Conservation (phyloP, 2,888 invertebrate species). For the Eupithecia exiguata region DNA sequence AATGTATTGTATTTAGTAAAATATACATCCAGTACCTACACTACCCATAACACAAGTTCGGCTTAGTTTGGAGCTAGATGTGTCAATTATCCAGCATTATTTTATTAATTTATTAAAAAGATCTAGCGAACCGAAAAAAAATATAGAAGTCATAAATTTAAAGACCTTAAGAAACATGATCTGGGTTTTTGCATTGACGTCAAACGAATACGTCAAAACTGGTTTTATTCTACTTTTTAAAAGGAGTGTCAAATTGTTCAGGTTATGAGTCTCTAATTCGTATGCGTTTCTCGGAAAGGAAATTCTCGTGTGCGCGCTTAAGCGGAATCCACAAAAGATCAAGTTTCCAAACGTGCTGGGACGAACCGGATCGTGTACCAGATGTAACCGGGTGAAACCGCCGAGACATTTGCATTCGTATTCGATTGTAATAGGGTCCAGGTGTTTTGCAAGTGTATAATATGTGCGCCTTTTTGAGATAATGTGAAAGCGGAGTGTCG, state of each 20-base stretch:
- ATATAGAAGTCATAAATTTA: neutral
- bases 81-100: no score
- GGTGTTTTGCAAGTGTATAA: neutral
- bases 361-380: constrained; percentile 35
- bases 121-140: neutral
- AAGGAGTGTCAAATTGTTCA: neutral
- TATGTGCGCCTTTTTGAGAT: neutral
- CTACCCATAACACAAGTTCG: no score
- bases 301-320: constrained; percentile 30
- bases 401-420: constrained; percentile 29
- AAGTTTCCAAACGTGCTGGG: constrained; percentile 40
- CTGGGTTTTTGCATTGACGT: neutral
- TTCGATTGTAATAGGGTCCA: constrained; percentile 20
- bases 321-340: constrained; percentile 38
- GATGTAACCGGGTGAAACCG: constrained; percentile 32
- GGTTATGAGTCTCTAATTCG: neutral
- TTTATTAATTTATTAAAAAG: no score
- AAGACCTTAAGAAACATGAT: neutral
- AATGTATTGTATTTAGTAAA: no score
- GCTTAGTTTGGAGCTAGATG: no score
- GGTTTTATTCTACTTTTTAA: neutral
- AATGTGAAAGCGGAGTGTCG: neutral
- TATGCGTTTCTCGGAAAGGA: constrained; percentile 27
- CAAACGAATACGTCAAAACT: neutral
- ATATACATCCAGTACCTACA: no score